phyloP scores from a whole-genome alignment of 2,888 invertebrate genomes.

The Caenorhabditis sp. region DNA sequence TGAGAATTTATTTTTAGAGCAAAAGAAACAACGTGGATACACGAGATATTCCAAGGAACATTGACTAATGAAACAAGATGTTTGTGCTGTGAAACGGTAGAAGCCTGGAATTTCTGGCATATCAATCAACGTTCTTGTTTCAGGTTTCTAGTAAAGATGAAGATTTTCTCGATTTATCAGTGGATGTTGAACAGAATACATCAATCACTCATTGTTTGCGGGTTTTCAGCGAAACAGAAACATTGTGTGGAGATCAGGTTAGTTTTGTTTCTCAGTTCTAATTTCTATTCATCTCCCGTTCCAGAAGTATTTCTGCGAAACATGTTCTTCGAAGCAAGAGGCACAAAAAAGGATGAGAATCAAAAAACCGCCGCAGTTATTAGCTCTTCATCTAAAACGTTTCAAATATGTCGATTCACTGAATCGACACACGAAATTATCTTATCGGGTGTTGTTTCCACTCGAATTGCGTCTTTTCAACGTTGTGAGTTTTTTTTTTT shows the following conservation, averaged over 20 bases:
- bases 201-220: conserved; percentile 97
- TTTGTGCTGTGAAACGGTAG: conserved; percentile 95
- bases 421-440: conserved; percentile 97
- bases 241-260: conserved; percentile 91
- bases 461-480: conserved; percentile 95
- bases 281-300: conserved; percentile 2
- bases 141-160: conserved; percentile 92
- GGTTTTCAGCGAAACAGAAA: conserved; percentile 87
- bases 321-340: conserved; percentile 60
- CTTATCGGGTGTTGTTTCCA: conserved; percentile 98
- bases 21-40: conserved; percentile 91
- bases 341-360: conserved; percentile 82
- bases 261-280: too few species aligned
- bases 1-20: not conserved
- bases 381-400: conserved; percentile 95
- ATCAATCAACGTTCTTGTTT: too few species aligned
- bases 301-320: conserved; percentile 55
- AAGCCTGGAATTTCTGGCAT: too few species aligned
- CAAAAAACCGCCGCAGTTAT: conserved; percentile 94
- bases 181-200: conserved; percentile 98
- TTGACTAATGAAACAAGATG: conserved; percentile 98
- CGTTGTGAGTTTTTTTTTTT: conserved; percentile 79
- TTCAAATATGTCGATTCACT: conserved; percentile 86
- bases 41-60: conserved; percentile 99
- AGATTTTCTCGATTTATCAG: conserved; percentile 97